These are phyloP conservation scores for Xylota sylvarum DNA, from an alignment of 2,888 invertebrate species.

Conservation along the genomic window DNA sequence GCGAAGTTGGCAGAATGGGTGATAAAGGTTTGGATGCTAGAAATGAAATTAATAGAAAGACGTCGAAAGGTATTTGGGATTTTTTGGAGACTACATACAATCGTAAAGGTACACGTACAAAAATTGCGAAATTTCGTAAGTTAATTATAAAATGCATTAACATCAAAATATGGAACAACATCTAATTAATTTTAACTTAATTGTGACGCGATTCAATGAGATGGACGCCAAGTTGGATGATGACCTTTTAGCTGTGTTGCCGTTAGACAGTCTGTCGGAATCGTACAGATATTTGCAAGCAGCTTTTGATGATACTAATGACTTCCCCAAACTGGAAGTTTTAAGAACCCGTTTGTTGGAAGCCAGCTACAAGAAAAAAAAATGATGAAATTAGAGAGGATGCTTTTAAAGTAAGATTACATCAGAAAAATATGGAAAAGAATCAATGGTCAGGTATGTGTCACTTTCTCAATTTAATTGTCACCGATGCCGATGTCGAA, in stretches of 20 bases:
- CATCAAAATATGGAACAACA: constrained; percentile 41
- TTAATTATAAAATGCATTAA: constrained; percentile 50
- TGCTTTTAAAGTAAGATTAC: constrained; percentile 17
- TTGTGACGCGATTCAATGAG: constrained; percentile 47
- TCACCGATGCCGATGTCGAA: constrained; percentile 31
- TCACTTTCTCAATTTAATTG: constrained; percentile 20
- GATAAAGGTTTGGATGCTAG: constrained; percentile 49
- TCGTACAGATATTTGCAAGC: constrained; percentile 53
- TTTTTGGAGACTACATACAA: constrained; percentile 49
- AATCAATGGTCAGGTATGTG: constrained; percentile 30
- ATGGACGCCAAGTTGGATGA: constrained; percentile 22
- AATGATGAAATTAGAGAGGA: constrained; percentile 4
- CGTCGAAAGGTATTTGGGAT: constrained; percentile 57
- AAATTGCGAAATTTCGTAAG: constrained; percentile 56
- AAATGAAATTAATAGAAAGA: constrained; percentile 22
- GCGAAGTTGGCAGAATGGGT: constrained; percentile 9
- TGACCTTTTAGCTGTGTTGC: constrained; percentile 41
- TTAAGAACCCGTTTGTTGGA: constrained; percentile 21
- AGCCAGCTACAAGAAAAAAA: constrained; percentile 25
- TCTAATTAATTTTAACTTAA: constrained; percentile 44
- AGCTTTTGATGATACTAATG: constrained; percentile 53
- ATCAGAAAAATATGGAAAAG: neutral
- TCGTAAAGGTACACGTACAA: constrained; percentile 51
- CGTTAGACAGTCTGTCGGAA: constrained; percentile 44
- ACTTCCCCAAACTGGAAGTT: constrained; percentile 44